phyloP scores from a whole-genome alignment of 37 sponge, comb jelly and placozoan species.

The Petrosia ficiformis region DNA sequence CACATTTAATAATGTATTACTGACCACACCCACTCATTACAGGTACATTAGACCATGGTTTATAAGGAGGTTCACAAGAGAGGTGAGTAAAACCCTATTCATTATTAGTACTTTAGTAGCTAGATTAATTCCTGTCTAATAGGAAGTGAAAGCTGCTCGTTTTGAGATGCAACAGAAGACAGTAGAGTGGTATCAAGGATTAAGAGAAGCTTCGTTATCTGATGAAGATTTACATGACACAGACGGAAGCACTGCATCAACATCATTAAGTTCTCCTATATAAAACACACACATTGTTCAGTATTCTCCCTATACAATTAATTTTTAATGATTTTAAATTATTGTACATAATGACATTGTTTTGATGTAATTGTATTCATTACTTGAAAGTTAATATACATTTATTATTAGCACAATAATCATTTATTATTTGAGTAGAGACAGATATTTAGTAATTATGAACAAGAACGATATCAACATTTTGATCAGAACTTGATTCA shows the following conservation, averaged over 20 bases:
- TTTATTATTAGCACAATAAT: neutral
- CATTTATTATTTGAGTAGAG: too few species aligned
- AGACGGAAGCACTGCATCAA: slow-evolving; percentile 7
- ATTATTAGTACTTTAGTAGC: neutral
- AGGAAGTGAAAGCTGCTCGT: slow-evolving; percentile 72
- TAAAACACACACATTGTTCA: neutral
- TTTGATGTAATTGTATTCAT: neutral
- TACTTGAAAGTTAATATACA: neutral
- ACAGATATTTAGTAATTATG: too few species aligned
- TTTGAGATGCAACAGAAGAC: slow-evolving; percentile 75
- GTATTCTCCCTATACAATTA: neutral
- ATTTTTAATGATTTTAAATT: neutral
- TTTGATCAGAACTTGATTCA: neutral
- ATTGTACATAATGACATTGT: neutral
- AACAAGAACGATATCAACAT: too few species aligned
- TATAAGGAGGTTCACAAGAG: slow-evolving; percentile 49
- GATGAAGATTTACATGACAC: slow-evolving; percentile 28
- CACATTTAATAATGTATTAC: too few species aligned
- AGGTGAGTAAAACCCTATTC: slow-evolving; percentile 21
- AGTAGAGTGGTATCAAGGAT: slow-evolving; percentile 72
- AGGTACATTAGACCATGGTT: slow-evolving; percentile 68
- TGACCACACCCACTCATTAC: too few species aligned
- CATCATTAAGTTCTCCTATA: neutral
- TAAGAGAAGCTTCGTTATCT: slow-evolving; percentile 38
- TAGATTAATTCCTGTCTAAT: neutral